Conservation (phyloP, 2,113 vertebrate genomes). For the Hiodon alosoides region DNA sequence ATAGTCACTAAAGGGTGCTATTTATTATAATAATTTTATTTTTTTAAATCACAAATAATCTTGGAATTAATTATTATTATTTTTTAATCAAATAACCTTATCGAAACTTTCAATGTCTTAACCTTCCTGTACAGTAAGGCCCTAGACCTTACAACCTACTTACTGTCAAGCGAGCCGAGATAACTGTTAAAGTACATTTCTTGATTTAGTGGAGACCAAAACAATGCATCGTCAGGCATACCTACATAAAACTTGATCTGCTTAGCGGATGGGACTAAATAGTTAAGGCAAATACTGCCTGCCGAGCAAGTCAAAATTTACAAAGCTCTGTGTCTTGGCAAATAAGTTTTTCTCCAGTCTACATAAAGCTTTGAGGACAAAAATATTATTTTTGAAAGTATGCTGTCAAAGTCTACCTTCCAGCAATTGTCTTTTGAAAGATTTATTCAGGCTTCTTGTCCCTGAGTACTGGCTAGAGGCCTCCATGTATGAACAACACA, state of each 20-base stretch:
- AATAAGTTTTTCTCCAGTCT: neutral
- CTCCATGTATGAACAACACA: neutral
- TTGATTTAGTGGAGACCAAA: constrained; percentile 2
- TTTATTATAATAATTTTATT: neutral
- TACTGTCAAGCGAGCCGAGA: neutral
- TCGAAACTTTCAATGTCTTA: too few species aligned
- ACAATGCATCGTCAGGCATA: constrained; percentile 9
- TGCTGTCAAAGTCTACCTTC: constrained; percentile 8
- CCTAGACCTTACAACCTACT: neutral
- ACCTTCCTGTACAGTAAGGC: neutral
- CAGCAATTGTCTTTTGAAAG: neutral
- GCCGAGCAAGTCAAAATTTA: constrained; percentile 3
- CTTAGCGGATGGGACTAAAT: constrained; percentile 13
- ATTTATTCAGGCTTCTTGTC: constrained; percentile 1
- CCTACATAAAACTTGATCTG: constrained; percentile 23
- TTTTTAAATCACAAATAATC: neutral
- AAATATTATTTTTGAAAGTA: constrained; percentile 11
- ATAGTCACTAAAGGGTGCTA: too few species aligned
- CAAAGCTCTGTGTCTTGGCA: neutral
- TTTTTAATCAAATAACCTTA: too few species aligned
- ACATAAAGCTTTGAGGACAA: neutral
- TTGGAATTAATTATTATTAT: too few species aligned
- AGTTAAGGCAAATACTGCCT: constrained; percentile 26
- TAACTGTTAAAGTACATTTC: constrained; percentile 5
- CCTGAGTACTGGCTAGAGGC: neutral